Base-by-base conservation (phyloP, 2,888 invertebrate genomes). In the Lochmaea crataegi region DNA sequence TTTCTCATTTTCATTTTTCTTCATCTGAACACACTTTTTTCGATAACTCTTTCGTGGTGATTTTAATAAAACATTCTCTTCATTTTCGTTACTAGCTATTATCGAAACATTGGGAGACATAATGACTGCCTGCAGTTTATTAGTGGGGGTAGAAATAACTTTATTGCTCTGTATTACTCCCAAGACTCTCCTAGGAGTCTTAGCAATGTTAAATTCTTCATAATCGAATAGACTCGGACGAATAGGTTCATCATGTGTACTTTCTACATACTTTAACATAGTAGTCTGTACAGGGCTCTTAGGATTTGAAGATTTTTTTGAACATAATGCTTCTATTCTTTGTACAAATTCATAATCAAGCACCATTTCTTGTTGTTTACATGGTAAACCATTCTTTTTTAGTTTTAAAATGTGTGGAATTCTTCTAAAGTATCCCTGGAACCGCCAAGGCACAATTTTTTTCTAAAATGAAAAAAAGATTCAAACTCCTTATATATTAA, bases 311-410 rank as follows among this genome's bases (percentile, higher is more conserved):
- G 41, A 10, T 26, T 53, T 71, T 48, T 68, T 68, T 2, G 68
- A 16, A 53, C 63, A 66, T 26, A 68, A 56, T 5, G 57, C 41
- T 51, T 64, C 71, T 1, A 73, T 61, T 56, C 72, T 69, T 41
- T 74, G 66, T 16, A 64, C 58, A 16, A 76, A 48, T 14, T 53
- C 65, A 57, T 76, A 65, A 57, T 78, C 74, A 10, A 78, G 57
- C 22, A 78, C 67, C 72, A 75, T 67, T 61, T 76, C 77, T 53
- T 78, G 77, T 57, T 72, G 48, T 11, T 74, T 56, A 41, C 69
- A 67, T 2, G 76, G 76, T 42, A 78, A 38, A 45, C 72, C 73
- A 48, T 68, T 72, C n/a, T 63, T 67, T 56, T 78, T 78, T 22
- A 75, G 58, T 22, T 32, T 16, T 42, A 78, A 61, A 45, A 74